phyloP scores from a whole-genome alignment of 2,797 vertebrate genomes.

The Sebastes wilsoni region DNA sequence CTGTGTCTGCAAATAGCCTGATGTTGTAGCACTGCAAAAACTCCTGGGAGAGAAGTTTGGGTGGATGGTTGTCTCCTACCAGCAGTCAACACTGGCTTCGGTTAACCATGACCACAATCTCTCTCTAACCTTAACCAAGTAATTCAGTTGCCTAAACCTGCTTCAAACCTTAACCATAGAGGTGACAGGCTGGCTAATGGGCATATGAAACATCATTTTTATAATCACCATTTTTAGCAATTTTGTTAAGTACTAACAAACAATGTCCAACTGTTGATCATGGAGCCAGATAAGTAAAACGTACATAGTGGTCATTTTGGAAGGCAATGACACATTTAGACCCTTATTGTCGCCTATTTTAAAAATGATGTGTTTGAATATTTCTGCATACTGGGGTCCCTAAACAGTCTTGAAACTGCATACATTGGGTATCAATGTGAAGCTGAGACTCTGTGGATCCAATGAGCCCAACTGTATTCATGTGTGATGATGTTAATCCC shows the following conservation, averaged over 20 bases:
- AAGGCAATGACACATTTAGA: too few species aligned
- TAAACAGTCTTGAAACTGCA: too few species aligned
- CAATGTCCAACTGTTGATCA: neutral
- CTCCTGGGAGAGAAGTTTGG: neutral
- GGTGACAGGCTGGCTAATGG: neutral
- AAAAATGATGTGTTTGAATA: too few species aligned
- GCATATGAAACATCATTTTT: neutral
- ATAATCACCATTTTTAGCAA: neutral
- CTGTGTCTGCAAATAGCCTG: neutral
- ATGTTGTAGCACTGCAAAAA: neutral
- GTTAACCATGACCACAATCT: neutral
- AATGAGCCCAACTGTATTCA: too few species aligned
- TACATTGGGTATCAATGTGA: too few species aligned
- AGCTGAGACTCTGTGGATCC: too few species aligned
- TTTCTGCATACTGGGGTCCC: too few species aligned
- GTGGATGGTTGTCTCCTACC: neutral
- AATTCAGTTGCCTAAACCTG: neutral
- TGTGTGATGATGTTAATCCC: too few species aligned
- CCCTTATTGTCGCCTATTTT: too few species aligned
- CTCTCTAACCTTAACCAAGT: neutral
- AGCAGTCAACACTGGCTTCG: neutral
- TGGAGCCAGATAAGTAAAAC: neutral
- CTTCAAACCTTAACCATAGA: neutral
- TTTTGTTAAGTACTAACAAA: neutral
- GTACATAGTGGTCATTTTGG: neutral